A percentile compares a stretch with the other conserved stretches of the same genome.
These are phyloP conservation scores for Pseudococcus viburni DNA, from an alignment of 2,888 invertebrate species.

Conservation along the genomic window DNA sequence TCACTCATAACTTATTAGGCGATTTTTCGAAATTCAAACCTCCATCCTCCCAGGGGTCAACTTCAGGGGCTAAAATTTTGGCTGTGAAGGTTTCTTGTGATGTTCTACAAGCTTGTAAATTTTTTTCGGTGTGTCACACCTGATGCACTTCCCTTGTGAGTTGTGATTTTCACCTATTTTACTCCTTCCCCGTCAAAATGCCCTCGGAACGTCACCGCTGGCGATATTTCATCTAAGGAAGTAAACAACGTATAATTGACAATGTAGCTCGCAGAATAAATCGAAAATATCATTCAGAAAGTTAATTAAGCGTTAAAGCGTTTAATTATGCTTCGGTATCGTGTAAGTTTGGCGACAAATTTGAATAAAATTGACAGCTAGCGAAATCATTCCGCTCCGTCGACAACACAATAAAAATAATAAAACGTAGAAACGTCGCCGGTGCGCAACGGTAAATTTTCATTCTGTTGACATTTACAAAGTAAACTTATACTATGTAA, in stretches of 20 bases:
- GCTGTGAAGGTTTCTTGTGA: too few relatives aligned
- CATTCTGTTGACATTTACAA: constrained; percentile 35
- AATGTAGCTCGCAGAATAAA: not conserved
- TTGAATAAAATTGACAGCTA: not conserved
- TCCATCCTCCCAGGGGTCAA: too few relatives aligned
- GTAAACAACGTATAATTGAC: not conserved
- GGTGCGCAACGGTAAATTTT: not conserved
- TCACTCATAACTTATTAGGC: too few relatives aligned
- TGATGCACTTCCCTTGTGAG: too few relatives aligned
- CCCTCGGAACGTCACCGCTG: too few relatives aligned
- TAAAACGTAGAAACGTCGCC: not conserved
- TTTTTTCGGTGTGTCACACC: too few relatives aligned
- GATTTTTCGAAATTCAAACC: too few relatives aligned
- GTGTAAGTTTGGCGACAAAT: not conserved
- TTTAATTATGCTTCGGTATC: not conserved
- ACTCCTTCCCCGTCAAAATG: too few relatives aligned
- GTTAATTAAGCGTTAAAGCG: constrained; percentile 12
- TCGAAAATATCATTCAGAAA: constrained; percentile 8
- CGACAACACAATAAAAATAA: not conserved
- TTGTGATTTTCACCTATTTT: too few relatives aligned
- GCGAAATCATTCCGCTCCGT: not conserved
- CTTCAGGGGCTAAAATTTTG: too few relatives aligned
- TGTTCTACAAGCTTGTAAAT: too few relatives aligned
- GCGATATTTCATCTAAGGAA: too few relatives aligned
- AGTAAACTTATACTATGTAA: constrained; percentile 6